phyloP scores from a whole-genome alignment of 1,140 invertebrate genomes.

The Drosophila arizonae region DNA sequence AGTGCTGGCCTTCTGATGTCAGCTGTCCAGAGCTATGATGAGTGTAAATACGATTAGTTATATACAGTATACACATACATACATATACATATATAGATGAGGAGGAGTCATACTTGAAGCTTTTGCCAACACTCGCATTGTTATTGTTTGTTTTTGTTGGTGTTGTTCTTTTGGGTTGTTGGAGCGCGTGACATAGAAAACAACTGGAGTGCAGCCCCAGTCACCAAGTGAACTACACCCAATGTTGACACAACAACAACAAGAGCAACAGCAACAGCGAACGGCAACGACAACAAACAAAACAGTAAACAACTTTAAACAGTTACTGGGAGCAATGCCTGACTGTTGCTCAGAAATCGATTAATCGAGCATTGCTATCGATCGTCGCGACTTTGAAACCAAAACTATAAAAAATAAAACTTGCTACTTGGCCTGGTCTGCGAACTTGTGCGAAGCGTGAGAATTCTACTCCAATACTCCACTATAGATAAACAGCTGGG shows the following conservation, averaged over 20 bases:
- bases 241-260: conserved; percentile 42
- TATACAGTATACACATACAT: not conserved
- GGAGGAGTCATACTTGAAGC: conserved; percentile 14
- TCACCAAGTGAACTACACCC: conserved; percentile 27
- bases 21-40: conserved; percentile 25
- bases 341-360: conserved; percentile 25
- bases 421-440: conserved; percentile 16
- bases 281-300: not conserved
- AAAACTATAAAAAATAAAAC: not conserved
- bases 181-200: conserved; percentile 66
- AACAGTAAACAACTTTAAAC: conserved; percentile 19
- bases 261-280: conserved; percentile 4
- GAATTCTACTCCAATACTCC: conserved; percentile 58
- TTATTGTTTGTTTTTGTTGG: conserved; percentile 13
- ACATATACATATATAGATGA: conserved; percentile 14
- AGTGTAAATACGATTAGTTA: conserved; percentile 8
- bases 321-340: conserved; percentile 33
- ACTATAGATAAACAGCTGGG: not conserved
- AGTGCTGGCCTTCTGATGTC: conserved; percentile 46
- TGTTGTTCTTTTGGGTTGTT: conserved; percentile 49
- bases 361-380: conserved; percentile 35
- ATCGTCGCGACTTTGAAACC: conserved; percentile 21
- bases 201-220: conserved; percentile 53
- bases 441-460: conserved; percentile 45
- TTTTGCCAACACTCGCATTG: conserved; percentile 8